Evolutionary conservation across 2,113 vertebrate genomes (phyloP), one percentile per base, ranked within the genome.

Genomic region (Amazona vittata): DNA sequence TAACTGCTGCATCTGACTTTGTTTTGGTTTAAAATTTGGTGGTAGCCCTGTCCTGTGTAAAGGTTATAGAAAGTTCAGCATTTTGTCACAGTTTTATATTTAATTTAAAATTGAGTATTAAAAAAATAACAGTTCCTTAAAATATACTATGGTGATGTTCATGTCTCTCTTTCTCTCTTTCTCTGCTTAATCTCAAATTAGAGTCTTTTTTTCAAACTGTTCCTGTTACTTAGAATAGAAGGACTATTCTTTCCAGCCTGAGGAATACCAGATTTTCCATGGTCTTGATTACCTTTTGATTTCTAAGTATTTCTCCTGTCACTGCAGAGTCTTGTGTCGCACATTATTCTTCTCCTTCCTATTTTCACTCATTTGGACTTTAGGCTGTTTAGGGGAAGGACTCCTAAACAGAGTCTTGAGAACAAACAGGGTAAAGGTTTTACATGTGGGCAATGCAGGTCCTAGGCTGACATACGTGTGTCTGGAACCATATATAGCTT

Each of bases 11-110:
- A 17, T 71, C 50, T 86, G 86, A 78, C 47, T 93, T 53, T 9
- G 18, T 68, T 64, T 67, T 87, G 24, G 71, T 89, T 87, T 71
- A 63, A 94, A 83, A 92, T 92, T 39, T 50, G 12, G 16, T 57
- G 52, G 59, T 77, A 86, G 41, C 63, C 19, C n/a, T 94, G 4
- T 68, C 20, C 29, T 55, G 25, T 57, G 22, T 77, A 77, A 86
- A 50, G 44, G 73, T 91, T 60, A 31, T 11, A 60, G 55, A 39
- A 79, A 83, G 24, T 59, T 84, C 28, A 91, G 33, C 7, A 11
- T 89, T 75, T 82, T 84, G 39, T 76, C 31, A 74, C 28, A 47
- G 33, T 82, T 94, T 75, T 26, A 6, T 60, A 67, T 71, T 91
- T 82, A 91, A 93, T 63, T 89, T 91, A 20, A 82, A 89, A 67